Base-by-base conservation (phyloP, 2,888 invertebrate genomes). In the Cylindroiulus punctatus region DNA sequence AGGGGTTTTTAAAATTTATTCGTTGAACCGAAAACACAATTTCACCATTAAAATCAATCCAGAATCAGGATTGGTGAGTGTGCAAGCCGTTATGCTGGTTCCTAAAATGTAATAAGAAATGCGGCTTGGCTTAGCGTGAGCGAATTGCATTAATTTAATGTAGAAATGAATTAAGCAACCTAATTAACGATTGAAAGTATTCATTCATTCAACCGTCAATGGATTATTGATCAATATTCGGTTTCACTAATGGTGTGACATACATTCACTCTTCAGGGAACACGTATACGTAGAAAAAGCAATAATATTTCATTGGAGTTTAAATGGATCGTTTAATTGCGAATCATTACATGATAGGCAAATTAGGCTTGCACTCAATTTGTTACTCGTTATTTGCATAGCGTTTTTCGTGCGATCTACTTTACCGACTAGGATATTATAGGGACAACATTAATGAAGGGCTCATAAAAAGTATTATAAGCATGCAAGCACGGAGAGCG, bases 281-380 rank as follows among this genome's bases (percentile, higher is more conserved):
- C 65, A 65, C 65, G 65, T 65, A 65, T 57, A 22, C n/a, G n/a
- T 26, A 19, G 30, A 76, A 76, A 30, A 30, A 76, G 30, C 76
- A 76, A 30, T 76, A 76, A 76, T 76, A 76, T 30, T 76, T 30
- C 76, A 76, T 76, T 76, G 30, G 5, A 76, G 22, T 76, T 30
- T 76, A 76, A 30, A 76, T 76, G 30, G 76, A 30, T 12, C 76
- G 30, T 76, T 76, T 76, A 76, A 76, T 76, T 76, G 76, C 76
- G 10, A 1, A 14, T 2, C 76, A 76, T 76, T 76, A 76, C 76
- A 76, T 30, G 76, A 30, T 76, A 22, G 8, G 30, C 30, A 22
- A 30, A 76, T 76, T 76, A 76, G 30, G 30, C 26, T 30, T 22
- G 30, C 22, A 14, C 76, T 76, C 76, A 76, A 76, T 76, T 76